Evolutionary conservation across 1,140 invertebrate species (phyloP).

Genomic region (Luehdorfia chinensis): DNA sequence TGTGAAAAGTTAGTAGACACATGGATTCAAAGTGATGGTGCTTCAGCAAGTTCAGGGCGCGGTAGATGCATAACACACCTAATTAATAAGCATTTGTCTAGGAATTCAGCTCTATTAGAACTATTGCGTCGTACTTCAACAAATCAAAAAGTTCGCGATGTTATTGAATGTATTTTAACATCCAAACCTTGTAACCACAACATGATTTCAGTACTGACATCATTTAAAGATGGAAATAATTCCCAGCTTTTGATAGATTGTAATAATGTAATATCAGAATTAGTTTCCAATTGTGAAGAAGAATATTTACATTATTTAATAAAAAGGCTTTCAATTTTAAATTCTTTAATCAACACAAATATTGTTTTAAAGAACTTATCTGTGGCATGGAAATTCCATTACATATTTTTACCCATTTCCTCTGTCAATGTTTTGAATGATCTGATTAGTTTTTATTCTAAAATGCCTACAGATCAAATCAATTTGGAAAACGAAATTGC

Average conservation of each 20-base stretch:
- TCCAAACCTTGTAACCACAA: constrained; percentile 19
- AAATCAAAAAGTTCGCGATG: constrained; percentile 34
- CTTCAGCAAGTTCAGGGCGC: constrained; percentile 33
- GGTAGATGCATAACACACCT: constrained; percentile 42
- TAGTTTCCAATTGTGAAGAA: constrained; percentile 49
- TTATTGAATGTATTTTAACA: constrained; percentile 49
- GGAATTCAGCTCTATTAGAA: constrained; percentile 31
- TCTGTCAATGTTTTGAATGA: constrained; percentile 51
- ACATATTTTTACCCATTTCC: constrained; percentile 65
- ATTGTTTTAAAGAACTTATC: constrained; percentile 57
- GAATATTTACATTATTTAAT: constrained; percentile 53
- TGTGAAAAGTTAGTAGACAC: constrained; percentile 26
- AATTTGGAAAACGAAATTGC: constrained; percentile 20
- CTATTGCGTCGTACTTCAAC: constrained; percentile 46
- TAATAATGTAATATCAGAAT: constrained; percentile 45
- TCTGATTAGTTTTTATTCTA: constrained; percentile 52
- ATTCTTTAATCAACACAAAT: constrained; percentile 48
- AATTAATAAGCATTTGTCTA: constrained; percentile 30
- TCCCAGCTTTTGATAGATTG: constrained; percentile 39
- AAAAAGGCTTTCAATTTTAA: constrained; percentile 46
- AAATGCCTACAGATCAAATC: constrained; percentile 19
- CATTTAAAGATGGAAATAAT: constrained; percentile 55
- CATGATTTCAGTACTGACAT: constrained; percentile 32
- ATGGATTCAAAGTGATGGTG: constrained; percentile 31
- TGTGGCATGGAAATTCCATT: constrained; percentile 64